A percentile compares a stretch with the other conserved stretches of the same genome.
These are phyloP conservation scores for Forpus xanthops DNA, from an alignment of 2,797 vertebrate species.

Conservation along the genomic window DNA sequence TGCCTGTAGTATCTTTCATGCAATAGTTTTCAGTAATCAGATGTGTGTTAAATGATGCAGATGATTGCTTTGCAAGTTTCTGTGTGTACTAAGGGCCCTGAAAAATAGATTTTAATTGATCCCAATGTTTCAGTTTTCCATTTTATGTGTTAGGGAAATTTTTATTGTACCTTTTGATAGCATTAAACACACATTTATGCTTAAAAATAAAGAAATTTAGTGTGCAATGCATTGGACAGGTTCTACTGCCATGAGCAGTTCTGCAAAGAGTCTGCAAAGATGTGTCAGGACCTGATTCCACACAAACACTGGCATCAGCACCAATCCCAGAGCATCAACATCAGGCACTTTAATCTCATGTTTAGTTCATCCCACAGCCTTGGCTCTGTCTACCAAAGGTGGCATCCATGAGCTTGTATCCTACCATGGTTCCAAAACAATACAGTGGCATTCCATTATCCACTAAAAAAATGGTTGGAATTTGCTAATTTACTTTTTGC, in stretches of 20 bases:
- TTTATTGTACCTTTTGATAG: fast-evolving
- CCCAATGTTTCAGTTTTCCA: background rate
- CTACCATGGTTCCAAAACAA: background rate
- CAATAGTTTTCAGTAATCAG: background rate
- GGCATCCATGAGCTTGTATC: background rate
- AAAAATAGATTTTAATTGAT: background rate
- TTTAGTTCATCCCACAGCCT: background rate
- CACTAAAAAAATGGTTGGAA: background rate
- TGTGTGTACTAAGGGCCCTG: background rate
- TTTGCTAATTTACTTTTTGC: background rate
- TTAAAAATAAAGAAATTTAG: background rate
- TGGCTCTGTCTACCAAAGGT: background rate
- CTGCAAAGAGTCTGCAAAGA: background rate
- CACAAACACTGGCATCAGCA: background rate
- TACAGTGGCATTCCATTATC: background rate
- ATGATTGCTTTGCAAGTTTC: background rate
- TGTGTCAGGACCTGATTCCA: background rate
- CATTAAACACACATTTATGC: background rate
- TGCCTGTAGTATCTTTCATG: background rate
- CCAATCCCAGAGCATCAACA: background rate
- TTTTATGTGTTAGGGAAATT: background rate
- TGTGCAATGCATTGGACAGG: background rate
- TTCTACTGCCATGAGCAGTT: background rate
- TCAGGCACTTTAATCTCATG: fast-evolving
- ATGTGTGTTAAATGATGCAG: background rate